Evolutionary conservation across 2,797 vertebrate genomes (phyloP).

Genomic region (Cirrhinus molitorella): DNA sequence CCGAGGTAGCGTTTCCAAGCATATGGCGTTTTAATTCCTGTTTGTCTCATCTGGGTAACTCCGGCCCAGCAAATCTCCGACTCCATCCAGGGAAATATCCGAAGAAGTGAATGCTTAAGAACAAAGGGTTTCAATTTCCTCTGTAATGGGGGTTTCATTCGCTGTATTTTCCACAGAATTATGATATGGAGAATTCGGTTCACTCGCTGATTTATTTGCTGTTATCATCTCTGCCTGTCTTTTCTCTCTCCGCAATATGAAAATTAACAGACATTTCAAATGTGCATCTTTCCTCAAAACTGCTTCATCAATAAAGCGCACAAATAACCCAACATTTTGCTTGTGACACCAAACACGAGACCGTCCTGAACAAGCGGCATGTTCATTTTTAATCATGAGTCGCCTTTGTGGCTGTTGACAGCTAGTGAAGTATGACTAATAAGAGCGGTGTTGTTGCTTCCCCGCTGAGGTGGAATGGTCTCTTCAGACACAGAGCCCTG

Average conservation of each 20-base stretch:
- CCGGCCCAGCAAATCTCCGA: conserved; percentile 73
- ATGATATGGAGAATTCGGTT: conserved; percentile 61
- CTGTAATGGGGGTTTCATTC: conserved; percentile 80
- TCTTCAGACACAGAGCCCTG: conserved; percentile 72
- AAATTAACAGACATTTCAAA: conserved; percentile 61
- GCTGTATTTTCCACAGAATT: conserved; percentile 66
- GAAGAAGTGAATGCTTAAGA: conserved; percentile 81
- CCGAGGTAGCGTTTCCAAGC: conserved; percentile 78
- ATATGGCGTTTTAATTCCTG: conserved; percentile 87
- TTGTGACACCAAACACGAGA: conserved; percentile 64
- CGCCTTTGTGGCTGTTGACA: conserved; percentile 81
- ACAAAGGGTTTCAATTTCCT: conserved; percentile 83
- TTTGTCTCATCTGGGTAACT: conserved; percentile 85
- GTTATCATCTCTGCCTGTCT: conserved; percentile 50
- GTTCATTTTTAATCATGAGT: conserved; percentile 81
- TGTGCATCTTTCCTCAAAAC: conserved; percentile 55
- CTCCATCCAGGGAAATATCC: conserved; percentile 83
- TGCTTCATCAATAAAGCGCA: conserved; percentile 65
- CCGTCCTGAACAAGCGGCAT: conserved; percentile 73
- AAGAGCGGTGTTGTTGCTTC: conserved; percentile 77
- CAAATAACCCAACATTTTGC: conserved; percentile 63
- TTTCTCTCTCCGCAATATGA: conserved; percentile 40
- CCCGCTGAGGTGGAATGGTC: conserved; percentile 78
- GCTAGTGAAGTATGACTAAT: conserved; percentile 82
- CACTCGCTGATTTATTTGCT: conserved; percentile 59